Conservation (phyloP, 2,797 vertebrate species). For the Cuniculus paca region DNA sequence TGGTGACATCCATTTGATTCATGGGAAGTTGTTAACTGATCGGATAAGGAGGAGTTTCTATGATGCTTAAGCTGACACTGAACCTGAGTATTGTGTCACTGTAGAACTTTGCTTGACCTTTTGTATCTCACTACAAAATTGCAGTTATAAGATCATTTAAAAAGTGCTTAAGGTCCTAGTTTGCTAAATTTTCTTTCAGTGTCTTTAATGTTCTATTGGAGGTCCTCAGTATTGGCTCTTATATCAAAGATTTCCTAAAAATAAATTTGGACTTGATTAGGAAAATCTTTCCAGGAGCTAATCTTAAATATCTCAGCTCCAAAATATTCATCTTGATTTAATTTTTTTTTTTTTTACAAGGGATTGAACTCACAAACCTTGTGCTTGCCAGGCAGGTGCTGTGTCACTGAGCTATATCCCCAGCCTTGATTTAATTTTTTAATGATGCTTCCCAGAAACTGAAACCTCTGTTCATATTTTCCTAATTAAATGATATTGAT, state of each 20-base stretch:
- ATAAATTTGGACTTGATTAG: constrained; percentile 61
- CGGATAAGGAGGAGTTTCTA: neutral
- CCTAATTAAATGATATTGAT: constrained; percentile 52
- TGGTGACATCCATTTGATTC: neutral
- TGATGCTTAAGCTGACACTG: neutral
- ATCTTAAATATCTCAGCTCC: constrained; percentile 55
- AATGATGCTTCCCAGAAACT: constrained; percentile 13
- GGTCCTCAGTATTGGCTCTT: neutral
- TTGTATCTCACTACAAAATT: neutral
- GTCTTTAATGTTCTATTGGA: neutral
- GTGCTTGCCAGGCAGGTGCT: no score
- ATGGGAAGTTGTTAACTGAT: neutral
- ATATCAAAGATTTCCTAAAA: neutral
- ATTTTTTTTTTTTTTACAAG: neutral
- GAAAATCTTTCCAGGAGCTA: constrained; percentile 61
- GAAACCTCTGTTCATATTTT: constrained; percentile 17
- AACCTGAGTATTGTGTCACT: neutral
- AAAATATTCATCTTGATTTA: constrained; percentile 33
- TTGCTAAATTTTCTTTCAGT: constrained; percentile 24
- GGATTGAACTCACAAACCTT: no score
- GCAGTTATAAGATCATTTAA: neutral
- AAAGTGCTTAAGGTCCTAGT: neutral
- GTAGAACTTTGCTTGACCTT: neutral
- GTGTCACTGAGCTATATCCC: no score
- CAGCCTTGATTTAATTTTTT: constrained; percentile 31